Percentiles rank a stretch among this genome's conserved stretches.
These are phyloP conservation scores for Semotilus atromaculatus DNA, from an alignment of 2,797 vertebrate species.

Conservation along the genomic window DNA sequence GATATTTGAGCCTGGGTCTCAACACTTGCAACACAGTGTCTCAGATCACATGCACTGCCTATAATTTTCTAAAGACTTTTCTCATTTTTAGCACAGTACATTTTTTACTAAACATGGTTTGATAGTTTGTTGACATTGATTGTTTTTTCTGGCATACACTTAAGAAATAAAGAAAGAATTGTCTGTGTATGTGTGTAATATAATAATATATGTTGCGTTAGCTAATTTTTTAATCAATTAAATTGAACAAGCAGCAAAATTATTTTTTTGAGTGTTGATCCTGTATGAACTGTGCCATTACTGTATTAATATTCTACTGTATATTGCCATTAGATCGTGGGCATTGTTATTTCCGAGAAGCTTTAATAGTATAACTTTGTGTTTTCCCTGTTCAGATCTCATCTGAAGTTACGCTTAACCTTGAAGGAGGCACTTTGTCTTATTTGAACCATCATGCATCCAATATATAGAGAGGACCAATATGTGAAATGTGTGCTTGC, in stretches of 20 bases:
- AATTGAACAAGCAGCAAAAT: not conserved
- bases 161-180: not conserved
- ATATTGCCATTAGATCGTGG: conserved; percentile 3
- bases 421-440: conserved; percentile 42
- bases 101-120: not conserved
- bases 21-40: not conserved
- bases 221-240: not conserved
- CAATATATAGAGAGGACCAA: conserved; percentile 34
- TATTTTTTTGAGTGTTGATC: not conserved
- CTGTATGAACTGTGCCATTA: not conserved
- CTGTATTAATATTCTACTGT: not conserved
- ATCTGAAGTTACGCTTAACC: conserved; percentile 11
- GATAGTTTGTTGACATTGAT: not conserved
- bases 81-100: not conserved
- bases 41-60: not conserved
- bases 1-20: not conserved
- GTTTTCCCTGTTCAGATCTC: conserved; percentile 16
- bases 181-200: not conserved
- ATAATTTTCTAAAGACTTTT: not conserved
- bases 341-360: not conserved
- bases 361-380: conserved; percentile 20
- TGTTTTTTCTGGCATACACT: not conserved
- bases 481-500: conserved; percentile 44
- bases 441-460: conserved; percentile 38
- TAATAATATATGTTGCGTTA: not conserved